Percentiles rank a stretch among this genome's conserved stretches.
Conservation (phyloP, 2,797 vertebrate species). For the Orientallactaga sibirica region DNA sequence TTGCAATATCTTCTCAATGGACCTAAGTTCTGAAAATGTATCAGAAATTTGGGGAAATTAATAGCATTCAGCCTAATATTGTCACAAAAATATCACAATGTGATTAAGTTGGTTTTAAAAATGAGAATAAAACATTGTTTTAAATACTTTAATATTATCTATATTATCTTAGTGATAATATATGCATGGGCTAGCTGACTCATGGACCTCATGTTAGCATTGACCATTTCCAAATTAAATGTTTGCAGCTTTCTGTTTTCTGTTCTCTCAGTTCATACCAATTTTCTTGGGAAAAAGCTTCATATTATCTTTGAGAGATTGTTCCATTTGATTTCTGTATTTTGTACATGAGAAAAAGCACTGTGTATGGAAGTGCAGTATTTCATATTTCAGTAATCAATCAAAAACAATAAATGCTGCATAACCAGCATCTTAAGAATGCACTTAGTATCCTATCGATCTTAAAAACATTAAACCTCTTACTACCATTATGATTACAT, state of each 20-base stretch:
- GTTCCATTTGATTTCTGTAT: conserved; percentile 19
- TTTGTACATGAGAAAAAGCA: conserved; percentile 68
- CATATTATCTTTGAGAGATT: conserved; percentile 10
- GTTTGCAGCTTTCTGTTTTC: background rate
- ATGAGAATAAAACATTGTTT: background rate
- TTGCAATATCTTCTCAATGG: background rate
- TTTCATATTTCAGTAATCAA: conserved; percentile 75
- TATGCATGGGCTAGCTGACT: background rate
- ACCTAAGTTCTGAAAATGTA: conserved; percentile 17
- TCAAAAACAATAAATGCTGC: conserved; percentile 70
- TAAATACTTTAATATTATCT: conserved; percentile 25
- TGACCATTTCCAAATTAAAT: conserved; percentile 10
- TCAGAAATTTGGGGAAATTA: background rate
- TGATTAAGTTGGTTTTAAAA: conserved; percentile 14
- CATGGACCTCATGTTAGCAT: background rate
- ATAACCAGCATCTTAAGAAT: conserved; percentile 69
- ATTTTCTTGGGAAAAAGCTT: background rate
- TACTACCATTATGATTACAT: conserved; percentile 14
- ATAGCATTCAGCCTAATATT: conserved; percentile 10
- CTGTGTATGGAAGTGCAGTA: conserved; percentile 66
- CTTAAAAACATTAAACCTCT: conserved; percentile 70
- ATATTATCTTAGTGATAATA: background rate
- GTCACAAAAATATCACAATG: conserved; percentile 23
- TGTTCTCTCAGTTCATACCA: background rate
- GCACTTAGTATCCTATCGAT: conserved; percentile 74